Base-by-base conservation (phyloP, 2,888 invertebrate species). In the Idaea aversata region DNA sequence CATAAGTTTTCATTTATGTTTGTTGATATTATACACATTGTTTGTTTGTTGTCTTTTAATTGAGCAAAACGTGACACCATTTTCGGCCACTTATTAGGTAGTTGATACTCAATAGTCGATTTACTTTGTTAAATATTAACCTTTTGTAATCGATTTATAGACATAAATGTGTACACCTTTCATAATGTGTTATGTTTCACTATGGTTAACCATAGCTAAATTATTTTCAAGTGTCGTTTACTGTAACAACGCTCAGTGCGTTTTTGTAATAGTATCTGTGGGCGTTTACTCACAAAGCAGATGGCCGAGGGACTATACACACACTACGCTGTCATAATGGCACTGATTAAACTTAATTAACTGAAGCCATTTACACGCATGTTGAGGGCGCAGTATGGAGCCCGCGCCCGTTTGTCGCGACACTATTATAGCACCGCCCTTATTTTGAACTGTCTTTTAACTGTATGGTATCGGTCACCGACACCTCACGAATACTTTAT, bases 311-410 rank as follows among this genome's bases (percentile, higher is more conserved):
- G 7, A 71, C 73, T 69, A 77, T 77, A 77, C 77, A 77, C 80
- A 79, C 75, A 79, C 77, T 77, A 77, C 80, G 79, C 75, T 77
- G 76, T 77, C 79, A 81, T 87, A 84, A 84, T 81, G 85, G 85
- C 84, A 87, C 86, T 91, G 91, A 92, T 93, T 91, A 93, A 91
- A 93, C 86, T 91, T 92, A 93, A 93, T 92, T 93, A 93, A 91
- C 90, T 91, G 92, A 93, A 93, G 92, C 92, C 92, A 88, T 92
- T 90, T 88, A 87, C 87, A 84, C 87, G 76, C 81, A 84, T 79
- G 83, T 75, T 73, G 77, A 75, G 80, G 79, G 77, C 73, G 75
- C 77, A 75, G 72, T 76, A 73, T 73, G 71, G 36, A 36, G 10
- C 10, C 72, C 75, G 71, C 77, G 72, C 76, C 74, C 76, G 72